Percentiles rank a stretch among this genome's conserved stretches.
Conservation (phyloP, 1,140 invertebrate genomes). For the Drosophila simulans region DNA sequence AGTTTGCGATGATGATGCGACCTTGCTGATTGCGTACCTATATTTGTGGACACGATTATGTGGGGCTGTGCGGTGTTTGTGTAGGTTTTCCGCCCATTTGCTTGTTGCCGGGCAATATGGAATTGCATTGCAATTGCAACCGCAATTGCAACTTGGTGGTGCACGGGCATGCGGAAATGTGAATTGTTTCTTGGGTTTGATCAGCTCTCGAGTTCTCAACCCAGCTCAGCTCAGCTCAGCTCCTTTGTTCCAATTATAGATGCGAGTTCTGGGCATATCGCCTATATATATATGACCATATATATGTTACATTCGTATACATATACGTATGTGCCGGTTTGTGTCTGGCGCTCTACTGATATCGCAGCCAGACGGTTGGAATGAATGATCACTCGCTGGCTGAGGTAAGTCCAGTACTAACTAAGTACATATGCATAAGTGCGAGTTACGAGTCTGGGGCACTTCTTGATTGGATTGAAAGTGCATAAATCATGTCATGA, state of each 20-base stretch:
- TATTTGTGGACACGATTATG: conserved; percentile 10
- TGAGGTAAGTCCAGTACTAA: conserved; percentile 22
- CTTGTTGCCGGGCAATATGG: conserved; percentile 48
- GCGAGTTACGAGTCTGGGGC: conserved; percentile 28
- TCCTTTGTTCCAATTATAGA: conserved; percentile 81
- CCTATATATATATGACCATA: conserved; percentile 4
- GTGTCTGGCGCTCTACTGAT: conserved; percentile 75
- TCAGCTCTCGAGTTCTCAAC: conserved; percentile 1
- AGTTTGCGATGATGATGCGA: conserved; percentile 40
- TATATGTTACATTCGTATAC: not conserved
- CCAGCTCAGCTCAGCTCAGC: conserved; percentile 15
- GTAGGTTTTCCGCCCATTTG: conserved; percentile 12
- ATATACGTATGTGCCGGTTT: conserved; percentile 67
- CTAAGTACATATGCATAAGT: conserved; percentile 21
- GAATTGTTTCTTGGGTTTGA: conserved; percentile 29
- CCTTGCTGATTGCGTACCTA: conserved; percentile 69
- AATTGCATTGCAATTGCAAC: conserved; percentile 48
- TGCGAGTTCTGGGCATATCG: conserved; percentile 45
- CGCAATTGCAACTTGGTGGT: conserved; percentile 40
- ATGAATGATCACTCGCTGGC: conserved; percentile 41
- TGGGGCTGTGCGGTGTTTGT: not conserved
- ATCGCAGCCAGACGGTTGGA: conserved; percentile 35
- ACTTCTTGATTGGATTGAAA: conserved; percentile 42
- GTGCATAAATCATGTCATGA: conserved; percentile 50
- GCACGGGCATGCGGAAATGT: conserved; percentile 57